Evolutionary conservation across 2,797 vertebrate species (phyloP).

Genomic region (Pitangus sulphuratus): DNA sequence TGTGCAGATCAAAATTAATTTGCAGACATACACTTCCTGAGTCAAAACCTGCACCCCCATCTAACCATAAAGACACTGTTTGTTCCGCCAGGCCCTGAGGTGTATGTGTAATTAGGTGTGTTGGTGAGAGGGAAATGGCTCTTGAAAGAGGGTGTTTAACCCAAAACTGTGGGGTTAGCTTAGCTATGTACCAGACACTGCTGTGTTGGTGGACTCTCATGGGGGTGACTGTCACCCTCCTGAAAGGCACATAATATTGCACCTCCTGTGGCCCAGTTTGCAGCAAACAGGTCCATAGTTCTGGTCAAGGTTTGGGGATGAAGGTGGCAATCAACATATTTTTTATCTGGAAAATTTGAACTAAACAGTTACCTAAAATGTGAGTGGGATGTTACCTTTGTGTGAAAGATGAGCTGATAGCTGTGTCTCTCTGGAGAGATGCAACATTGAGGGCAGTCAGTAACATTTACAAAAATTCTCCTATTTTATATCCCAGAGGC

Average conservation of each 20-base stretch:
- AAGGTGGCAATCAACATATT: neutral
- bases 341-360: neutral
- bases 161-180: neutral
- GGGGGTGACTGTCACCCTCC: neutral
- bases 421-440: neutral
- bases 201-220: neutral
- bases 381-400: fast-evolving
- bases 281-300: neutral
- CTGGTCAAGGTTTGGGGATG: neutral
- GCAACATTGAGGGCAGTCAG: neutral
- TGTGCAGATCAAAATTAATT: neutral
- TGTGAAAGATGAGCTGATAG: neutral
- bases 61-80: neutral
- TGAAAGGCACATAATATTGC: neutral
- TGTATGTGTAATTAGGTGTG: neutral
- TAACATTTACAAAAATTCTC: neutral
- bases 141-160: neutral
- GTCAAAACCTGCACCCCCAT: neutral
- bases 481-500: neutral
- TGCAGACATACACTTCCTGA: neutral
- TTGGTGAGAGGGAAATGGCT: neutral
- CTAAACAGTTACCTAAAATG: neutral
- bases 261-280: neutral
- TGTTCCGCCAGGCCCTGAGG: neutral
- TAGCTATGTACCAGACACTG: fast-evolving